phyloP scores from a whole-genome alignment of 2,113 vertebrate genomes.

The Saccopteryx leptura region DNA sequence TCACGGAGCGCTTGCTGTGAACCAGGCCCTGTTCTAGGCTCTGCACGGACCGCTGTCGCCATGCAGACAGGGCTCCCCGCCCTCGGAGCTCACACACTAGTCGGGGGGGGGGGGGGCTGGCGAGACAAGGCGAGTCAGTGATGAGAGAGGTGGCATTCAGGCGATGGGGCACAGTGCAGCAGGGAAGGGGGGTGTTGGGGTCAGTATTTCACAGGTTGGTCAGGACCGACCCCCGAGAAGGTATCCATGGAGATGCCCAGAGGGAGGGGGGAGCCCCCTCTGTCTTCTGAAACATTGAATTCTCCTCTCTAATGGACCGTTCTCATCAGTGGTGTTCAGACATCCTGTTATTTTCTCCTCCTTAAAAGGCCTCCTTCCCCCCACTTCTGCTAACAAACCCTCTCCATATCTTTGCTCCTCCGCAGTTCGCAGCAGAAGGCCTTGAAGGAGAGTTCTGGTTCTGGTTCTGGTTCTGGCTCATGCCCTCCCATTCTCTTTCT shows the following conservation, averaged over 20 bases:
- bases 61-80: not conserved
- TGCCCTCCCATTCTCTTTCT: not conserved
- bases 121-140: not conserved
- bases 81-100: not conserved
- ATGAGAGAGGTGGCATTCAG: too few relatives aligned
- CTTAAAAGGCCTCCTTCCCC: not conserved
- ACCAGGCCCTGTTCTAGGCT: not conserved
- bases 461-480: not conserved
- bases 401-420: conserved; percentile 6
- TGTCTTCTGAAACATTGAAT: not conserved
- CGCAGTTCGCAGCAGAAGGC: not conserved
- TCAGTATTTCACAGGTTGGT: rapidly evolving
- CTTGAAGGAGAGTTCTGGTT: not conserved
- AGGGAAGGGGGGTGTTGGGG: not conserved
- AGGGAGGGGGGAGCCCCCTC: not conserved
- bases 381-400: not conserved
- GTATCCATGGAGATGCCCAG: rapidly evolving
- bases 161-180: not conserved
- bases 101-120: too few relatives aligned
- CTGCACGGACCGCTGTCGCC: not conserved
- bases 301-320: not conserved
- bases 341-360: not conserved
- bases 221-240: not conserved
- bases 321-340: not conserved
- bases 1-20: not conserved